Conservation (phyloP, 2,888 invertebrate species). For the Epinotia brunnichana region DNA sequence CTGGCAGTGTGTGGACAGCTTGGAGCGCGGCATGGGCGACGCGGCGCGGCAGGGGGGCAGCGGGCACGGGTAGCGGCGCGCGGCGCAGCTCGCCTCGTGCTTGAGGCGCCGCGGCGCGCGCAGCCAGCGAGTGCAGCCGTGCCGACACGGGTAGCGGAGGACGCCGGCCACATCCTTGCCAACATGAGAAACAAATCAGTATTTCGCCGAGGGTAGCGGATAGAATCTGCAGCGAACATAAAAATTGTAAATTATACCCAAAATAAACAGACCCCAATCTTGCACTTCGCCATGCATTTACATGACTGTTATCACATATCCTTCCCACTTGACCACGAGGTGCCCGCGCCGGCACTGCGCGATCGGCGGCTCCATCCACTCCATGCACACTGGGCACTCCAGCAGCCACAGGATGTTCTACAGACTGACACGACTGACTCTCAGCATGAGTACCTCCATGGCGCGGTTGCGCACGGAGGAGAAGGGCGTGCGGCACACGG, state of each 20-base stretch:
- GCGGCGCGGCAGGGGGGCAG: conserved; percentile 66
- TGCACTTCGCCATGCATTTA: too few relatives aligned
- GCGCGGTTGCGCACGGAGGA: conserved; percentile 79
- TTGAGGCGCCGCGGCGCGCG: conserved; percentile 56
- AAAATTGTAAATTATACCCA: too few relatives aligned
- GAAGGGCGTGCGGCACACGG: conserved; percentile 84
- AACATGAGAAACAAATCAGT: background rate
- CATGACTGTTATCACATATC: too few relatives aligned
- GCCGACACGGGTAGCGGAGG: conserved; percentile 76
- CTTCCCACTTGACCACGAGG: conserved; percentile 63
- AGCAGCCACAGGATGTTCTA: conserved; percentile 63
- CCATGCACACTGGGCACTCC: conserved; percentile 79
- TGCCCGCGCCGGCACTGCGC: conserved; percentile 86
- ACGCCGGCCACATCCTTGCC: conserved; percentile 75
- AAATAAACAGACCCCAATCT: too few relatives aligned
- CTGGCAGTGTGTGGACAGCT: conserved; percentile 54
- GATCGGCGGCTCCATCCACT: conserved; percentile 85
- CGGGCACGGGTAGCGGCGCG: conserved; percentile 78
- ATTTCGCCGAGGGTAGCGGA: background rate
- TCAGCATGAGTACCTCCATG: conserved; percentile 68
- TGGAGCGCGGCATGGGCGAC: conserved; percentile 55
- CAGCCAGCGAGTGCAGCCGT: conserved; percentile 73
- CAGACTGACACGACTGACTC: too few relatives aligned
- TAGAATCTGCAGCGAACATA: too few relatives aligned
- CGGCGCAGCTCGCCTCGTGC: conserved; percentile 78